Evolutionary conservation across 1,140 invertebrate genomes (phyloP), one percentile per base, ranked within the genome.

Genomic region (Lepidostoma basale): DNA sequence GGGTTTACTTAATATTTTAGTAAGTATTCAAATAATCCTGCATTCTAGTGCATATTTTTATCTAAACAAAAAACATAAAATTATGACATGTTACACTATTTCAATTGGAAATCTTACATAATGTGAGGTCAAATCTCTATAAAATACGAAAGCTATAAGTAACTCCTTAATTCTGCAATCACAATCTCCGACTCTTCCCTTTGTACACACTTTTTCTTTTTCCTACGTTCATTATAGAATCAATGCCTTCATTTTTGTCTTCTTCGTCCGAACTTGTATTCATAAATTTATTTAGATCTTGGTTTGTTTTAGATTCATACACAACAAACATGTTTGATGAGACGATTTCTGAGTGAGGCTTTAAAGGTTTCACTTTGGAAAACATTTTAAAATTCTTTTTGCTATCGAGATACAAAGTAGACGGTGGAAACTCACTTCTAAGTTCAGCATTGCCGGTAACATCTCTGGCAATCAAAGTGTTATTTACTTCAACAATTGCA

Each of bases 361-460:
- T 69, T 2, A 70, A 14, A 2, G 72, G 72, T 33, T 67, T 39
- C 0, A 70, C 62, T 40, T 73, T 73, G 6, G 40, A 16, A 36
- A 73, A 73, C 22, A 68, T 70, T 58, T 73, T 73, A 26, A 68
- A 73, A 33, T 73, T 73, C 42, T 18, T 52, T 52, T 62, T 42
- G 12, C 26, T 5, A 23, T 47, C 25, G 12, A n/a, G n/a, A n/a
- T n/a, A 52, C 25, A 33, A 10, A 39, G n/a, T 60, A 59, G 23
- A 20, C 42, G 10, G 30, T 44, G n/a, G n/a, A n/a, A n/a, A n/a
- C n/a, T 23, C 14, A 28, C 30, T 36, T 65, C 20, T 3, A 8
- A 16, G 14, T 6, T 18, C 6, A 2, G 2, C 52, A 20, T 14
- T 23, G 20, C 62, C 20, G 2, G 9, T 14, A 3, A 25, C 30